These are phyloP conservation scores for Cnemophilus loriae DNA, from an alignment of 2,113 vertebrate species.

Conservation along the genomic window DNA sequence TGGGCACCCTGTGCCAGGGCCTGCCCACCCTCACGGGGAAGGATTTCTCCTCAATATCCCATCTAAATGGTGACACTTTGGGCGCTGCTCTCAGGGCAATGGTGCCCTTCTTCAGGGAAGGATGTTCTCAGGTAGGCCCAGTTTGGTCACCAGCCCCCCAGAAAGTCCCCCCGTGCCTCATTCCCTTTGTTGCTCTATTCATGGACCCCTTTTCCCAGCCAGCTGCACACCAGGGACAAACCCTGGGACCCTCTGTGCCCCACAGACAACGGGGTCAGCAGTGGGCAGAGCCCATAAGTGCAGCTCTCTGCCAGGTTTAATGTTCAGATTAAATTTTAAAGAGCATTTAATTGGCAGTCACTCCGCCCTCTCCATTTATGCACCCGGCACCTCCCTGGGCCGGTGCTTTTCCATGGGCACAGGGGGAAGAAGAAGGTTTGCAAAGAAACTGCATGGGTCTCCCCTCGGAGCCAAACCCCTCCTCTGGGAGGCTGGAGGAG, in stretches of 20 bases:
- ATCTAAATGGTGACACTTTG: too few relatives aligned
- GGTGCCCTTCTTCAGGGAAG: neutral
- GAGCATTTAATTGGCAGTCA: constrained; percentile 45
- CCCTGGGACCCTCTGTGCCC: neutral
- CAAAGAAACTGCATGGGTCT: neutral
- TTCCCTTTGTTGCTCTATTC: too few relatives aligned
- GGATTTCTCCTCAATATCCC: fast-evolving
- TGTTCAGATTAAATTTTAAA: constrained; percentile 34
- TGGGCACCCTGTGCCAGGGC: neutral
- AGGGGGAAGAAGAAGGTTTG: neutral
- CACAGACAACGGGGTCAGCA: neutral
- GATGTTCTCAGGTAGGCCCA: neutral
- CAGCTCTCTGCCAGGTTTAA: neutral
- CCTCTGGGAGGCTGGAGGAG: neutral
- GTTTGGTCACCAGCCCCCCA: neutral
- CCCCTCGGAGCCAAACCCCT: neutral
- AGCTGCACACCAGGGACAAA: neutral
- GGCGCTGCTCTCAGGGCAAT: neutral
- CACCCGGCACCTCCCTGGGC: neutral
- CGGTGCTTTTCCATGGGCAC: fast-evolving
- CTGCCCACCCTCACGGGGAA: neutral
- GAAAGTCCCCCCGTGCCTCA: fast-evolving
- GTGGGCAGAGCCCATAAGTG: neutral
- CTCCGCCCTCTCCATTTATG: neutral
- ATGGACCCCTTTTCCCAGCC: neutral